These are phyloP conservation scores for Leucoraja erinaceus DNA, from an alignment of 2,113 vertebrate genomes.

Conservation along the genomic window DNA sequence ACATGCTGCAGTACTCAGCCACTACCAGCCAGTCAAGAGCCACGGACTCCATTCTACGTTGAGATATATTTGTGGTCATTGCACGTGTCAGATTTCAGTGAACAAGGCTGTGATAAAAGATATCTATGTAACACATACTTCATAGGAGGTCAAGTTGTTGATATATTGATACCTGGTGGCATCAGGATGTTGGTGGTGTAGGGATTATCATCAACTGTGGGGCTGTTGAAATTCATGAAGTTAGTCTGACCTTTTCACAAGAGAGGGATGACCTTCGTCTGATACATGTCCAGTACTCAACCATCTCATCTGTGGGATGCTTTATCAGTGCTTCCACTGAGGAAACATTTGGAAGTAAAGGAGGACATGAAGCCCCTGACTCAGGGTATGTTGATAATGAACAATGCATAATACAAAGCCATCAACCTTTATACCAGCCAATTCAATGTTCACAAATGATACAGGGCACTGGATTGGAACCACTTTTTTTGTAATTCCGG, in stretches of 20 bases:
- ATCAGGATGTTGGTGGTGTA: neutral
- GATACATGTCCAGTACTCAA: neutral
- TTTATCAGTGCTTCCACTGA: neutral
- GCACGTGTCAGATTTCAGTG: no score
- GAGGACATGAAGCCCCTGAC: neutral
- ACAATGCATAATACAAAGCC: neutral
- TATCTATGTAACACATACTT: no score
- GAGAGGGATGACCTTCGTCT: neutral
- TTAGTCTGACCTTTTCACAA: neutral
- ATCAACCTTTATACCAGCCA: neutral
- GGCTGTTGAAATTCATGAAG: neutral
- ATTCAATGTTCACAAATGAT: neutral
- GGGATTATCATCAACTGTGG: neutral
- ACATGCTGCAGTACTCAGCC: no score
- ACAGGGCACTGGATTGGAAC: neutral
- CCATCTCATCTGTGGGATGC: neutral
- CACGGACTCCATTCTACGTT: no score
- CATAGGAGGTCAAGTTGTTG: neutral
- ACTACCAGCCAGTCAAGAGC: no score
- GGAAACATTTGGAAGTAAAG: neutral
- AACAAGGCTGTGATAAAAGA: no score
- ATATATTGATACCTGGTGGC: neutral
- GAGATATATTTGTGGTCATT: no score
- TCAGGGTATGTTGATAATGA: neutral
- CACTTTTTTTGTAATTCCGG: neutral